phyloP scores from a whole-genome alignment of 2,888 invertebrate genomes.

The Drosophila niveifrons region DNA sequence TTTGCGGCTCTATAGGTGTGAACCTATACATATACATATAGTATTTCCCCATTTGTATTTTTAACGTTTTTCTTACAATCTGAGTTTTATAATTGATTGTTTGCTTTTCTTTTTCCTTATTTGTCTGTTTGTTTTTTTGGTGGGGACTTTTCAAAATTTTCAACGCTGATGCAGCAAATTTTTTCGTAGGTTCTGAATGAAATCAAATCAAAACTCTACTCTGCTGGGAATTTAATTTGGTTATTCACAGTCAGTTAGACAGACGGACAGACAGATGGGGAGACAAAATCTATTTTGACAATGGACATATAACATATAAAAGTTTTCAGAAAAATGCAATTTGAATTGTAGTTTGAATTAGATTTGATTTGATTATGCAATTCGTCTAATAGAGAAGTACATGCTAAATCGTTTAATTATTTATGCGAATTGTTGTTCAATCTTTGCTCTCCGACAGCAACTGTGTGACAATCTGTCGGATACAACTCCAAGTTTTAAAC shows the following conservation, averaged over 20 bases:
- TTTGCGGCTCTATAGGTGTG: constrained; percentile 39
- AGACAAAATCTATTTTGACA: neutral
- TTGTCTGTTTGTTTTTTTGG: neutral
- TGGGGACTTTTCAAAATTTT: constrained; percentile 23
- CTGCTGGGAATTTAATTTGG: constrained; percentile 32
- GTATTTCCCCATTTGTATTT: constrained; percentile 5
- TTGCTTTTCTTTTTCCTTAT: constrained; percentile 28
- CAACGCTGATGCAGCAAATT: constrained; percentile 57
- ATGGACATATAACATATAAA: neutral
- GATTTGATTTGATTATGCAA: constrained; percentile 16
- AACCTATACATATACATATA: constrained; percentile 20
- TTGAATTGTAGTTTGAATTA: neutral
- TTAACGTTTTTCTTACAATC: constrained; percentile 24
- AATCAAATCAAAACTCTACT: constrained; percentile 37
- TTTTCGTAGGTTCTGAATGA: constrained; percentile 43
- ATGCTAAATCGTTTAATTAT: constrained; percentile 41
- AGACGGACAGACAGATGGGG: neutral
- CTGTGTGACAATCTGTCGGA: constrained; percentile 24
- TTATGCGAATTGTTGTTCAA: constrained; percentile 41
- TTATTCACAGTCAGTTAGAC: neutral
- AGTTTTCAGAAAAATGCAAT: constrained; percentile 12
- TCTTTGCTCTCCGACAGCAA: neutral
- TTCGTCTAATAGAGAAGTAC: constrained; percentile 3
- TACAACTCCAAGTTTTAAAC: constrained; percentile 28
- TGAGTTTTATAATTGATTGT: constrained; percentile 52